phyloP scores from a whole-genome alignment of 2,797 vertebrate species.

The Sebastes kiyomatsui region DNA sequence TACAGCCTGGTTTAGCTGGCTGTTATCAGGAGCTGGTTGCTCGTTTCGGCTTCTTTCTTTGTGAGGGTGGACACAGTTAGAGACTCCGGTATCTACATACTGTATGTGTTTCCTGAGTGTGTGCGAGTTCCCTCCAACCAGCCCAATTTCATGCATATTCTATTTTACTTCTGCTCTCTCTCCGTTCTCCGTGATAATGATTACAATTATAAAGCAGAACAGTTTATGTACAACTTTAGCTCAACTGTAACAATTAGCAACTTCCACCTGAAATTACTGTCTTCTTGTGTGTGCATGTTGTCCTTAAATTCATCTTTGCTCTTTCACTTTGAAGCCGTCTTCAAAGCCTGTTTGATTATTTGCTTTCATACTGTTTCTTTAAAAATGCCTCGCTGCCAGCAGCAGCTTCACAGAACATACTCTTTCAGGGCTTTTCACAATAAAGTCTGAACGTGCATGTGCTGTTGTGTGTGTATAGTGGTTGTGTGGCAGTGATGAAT shows the following conservation, averaged over 20 bases:
- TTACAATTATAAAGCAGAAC: conserved; percentile 10
- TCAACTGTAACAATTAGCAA: conserved; percentile 41
- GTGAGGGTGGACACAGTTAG: neutral
- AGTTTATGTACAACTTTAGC: conserved; percentile 32
- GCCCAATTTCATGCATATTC: conserved; percentile 23
- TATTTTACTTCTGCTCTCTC: conserved; percentile 5
- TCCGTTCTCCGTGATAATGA: neutral
- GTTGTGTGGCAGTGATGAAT: conserved; percentile 54
- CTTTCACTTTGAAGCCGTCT: conserved; percentile 64
- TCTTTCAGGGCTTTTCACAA: conserved; percentile 33
- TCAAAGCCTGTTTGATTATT: conserved; percentile 68
- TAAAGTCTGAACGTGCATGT: conserved; percentile 6
- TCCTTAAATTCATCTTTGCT: conserved; percentile 60
- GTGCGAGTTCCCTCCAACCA: neutral
- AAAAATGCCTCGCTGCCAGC: conserved; percentile 52
- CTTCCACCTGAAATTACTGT: conserved; percentile 35
- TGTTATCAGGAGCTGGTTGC: neutral
- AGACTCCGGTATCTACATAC: neutral
- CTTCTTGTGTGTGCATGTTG: conserved; percentile 7
- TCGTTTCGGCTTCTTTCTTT: neutral
- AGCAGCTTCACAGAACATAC: conserved; percentile 41
- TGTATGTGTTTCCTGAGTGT: neutral
- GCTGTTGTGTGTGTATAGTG: conserved; percentile 12
- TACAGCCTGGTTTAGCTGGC: neutral
- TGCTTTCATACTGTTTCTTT: conserved; percentile 53